Evolutionary conservation across 2,113 vertebrate genomes (phyloP).

Genomic region (Dolichallabes microphthalmus): DNA sequence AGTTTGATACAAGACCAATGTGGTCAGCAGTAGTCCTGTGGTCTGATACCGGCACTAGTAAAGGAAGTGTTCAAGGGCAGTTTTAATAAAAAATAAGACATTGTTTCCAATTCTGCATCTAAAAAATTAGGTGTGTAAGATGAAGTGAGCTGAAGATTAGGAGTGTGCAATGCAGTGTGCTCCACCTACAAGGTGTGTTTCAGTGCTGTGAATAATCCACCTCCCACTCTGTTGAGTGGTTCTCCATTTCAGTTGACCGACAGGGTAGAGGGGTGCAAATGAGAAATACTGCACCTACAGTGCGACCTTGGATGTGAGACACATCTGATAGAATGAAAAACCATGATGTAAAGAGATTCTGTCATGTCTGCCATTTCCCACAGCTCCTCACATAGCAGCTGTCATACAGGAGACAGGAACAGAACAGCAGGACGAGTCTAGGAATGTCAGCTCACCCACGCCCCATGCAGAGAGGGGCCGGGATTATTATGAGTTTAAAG

Average conservation of each 20-base stretch:
- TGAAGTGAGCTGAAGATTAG: not conserved
- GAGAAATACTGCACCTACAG: not conserved
- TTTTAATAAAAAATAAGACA: not conserved
- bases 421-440: constrained; percentile 55
- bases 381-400: not conserved
- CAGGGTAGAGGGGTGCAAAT: not conserved
- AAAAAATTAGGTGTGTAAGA: not conserved
- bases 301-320: not conserved
- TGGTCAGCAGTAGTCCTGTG: not conserved
- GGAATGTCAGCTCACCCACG: constrained; percentile 64
- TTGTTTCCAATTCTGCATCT: not conserved
- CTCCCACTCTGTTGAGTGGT: not conserved
- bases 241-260: not conserved
- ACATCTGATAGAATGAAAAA: not conserved
- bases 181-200: not conserved
- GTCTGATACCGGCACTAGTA: not conserved
- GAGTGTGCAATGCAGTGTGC: not conserved
- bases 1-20: not conserved
- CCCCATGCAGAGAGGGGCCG: constrained; percentile 67
- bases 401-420: not conserved
- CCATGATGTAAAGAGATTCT: not conserved
- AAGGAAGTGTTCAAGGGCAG: not conserved
- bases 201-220: not conserved
- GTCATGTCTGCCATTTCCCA: not conserved
- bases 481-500: constrained; percentile 88